Percentiles rank a stretch among this genome's conserved stretches.
Conservation (phyloP, 2,797 vertebrate genomes). For the Eulemur mongoz region DNA sequence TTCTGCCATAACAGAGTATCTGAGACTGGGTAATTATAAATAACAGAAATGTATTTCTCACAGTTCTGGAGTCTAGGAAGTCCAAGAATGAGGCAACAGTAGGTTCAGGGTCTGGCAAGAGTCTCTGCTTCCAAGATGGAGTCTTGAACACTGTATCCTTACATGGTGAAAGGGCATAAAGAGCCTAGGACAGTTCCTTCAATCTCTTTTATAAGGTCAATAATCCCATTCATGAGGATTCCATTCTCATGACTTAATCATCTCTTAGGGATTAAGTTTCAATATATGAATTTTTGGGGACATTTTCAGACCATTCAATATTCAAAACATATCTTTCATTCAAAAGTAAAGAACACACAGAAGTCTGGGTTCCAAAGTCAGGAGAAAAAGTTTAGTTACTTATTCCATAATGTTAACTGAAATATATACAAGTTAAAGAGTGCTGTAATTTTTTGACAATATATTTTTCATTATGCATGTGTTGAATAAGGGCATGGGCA, state of each 20-base stretch:
- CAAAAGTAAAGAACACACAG: neutral
- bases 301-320: neutral
- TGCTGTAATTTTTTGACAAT: neutral
- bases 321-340: neutral
- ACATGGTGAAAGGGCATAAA: neutral
- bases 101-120: neutral
- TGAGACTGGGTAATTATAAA: neutral
- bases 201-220: neutral
- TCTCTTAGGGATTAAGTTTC: neutral
- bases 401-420: conserved; percentile 10
- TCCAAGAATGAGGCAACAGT: neutral
- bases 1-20: neutral
- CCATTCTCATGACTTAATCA: neutral
- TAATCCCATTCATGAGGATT: neutral
- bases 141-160: neutral
- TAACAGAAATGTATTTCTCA: neutral
- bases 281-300: neutral
- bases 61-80: neutral
- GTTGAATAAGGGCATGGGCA: neutral
- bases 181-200: neutral
- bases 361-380: neutral
- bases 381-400: neutral
- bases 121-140: neutral
- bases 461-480: neutral
- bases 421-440: neutral